These are phyloP conservation scores for Stegophylla sp. DNA, from an alignment of 2,888 invertebrate species.

Conservation along the genomic window DNA sequence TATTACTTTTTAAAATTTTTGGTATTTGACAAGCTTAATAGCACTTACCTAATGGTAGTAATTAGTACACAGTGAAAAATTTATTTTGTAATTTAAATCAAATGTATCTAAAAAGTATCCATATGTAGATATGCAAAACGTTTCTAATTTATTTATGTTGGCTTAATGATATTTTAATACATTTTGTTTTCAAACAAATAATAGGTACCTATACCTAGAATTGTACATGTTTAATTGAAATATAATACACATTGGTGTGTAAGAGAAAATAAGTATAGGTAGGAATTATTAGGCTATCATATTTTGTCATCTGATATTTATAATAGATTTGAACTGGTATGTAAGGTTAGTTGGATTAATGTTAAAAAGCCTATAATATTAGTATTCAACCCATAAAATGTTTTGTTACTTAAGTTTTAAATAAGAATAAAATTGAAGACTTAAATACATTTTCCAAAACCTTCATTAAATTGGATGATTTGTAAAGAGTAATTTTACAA, in stretches of 20 bases:
- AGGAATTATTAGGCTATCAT: background rate
- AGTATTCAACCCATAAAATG: background rate
- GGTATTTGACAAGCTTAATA: too few relatives aligned
- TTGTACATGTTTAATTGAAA: background rate
- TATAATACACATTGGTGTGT: background rate
- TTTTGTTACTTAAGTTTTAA: background rate
- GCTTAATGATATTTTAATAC: background rate
- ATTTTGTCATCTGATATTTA: conserved; percentile 12
- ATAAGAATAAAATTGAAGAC: background rate
- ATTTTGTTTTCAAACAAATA: too few relatives aligned
- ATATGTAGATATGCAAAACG: too few relatives aligned
- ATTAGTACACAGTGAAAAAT: too few relatives aligned
- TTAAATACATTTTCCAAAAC: background rate
- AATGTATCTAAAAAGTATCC: too few relatives aligned
- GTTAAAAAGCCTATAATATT: background rate
- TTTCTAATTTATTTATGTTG: background rate
- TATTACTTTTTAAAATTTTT: too few relatives aligned
- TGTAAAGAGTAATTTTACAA: background rate
- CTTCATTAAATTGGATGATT: background rate
- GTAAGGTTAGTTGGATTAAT: conserved; percentile 18
- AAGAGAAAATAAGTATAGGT: too few relatives aligned
- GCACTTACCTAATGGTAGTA: too few relatives aligned
- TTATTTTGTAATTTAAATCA: background rate
- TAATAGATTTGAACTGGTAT: conserved; percentile 19
- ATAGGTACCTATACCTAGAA: too few relatives aligned